Evolutionary conservation across 2,888 invertebrate genomes (phyloP), one percentile per base, ranked within the genome.

Genomic region (Hemicrepidius hirtus): DNA sequence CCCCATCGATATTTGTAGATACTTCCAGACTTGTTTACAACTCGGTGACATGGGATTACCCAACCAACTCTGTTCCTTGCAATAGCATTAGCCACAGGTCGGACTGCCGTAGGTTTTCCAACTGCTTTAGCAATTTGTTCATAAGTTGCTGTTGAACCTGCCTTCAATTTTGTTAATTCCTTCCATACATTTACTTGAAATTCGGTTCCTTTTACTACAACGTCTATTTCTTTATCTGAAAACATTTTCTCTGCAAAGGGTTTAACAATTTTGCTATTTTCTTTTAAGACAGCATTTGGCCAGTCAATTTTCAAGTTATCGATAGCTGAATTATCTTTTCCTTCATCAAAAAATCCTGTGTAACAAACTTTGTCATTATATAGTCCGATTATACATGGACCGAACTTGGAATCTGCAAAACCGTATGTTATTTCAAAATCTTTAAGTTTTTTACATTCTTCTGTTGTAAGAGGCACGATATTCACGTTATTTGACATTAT

Each of bases 21-120:
- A 13, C 77, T 74, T 1, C 84, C 84, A 67, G 76, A 77, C 74
- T 85, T 86, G 28, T 79, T 77, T 13, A 86, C 83, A 10, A 86
- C 84, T 35, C 85, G 75, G 73, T 86, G 86, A 65, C 86, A 86
- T 0, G 86, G 86, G 20, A 86, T 79, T 13, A 86, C 76, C 76
- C 82, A 85, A 0, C 82, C 78, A 71, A 86, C 77, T 57, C 80
- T 82, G 75, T 86, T 86, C 63, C 81, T 84, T 0, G 82, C 81
- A n/a, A 86, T 78, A 5, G 85, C 85, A 67, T 80, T 83, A n/a
- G 85, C 85, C 0, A 84, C 85, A 32, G 85, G 84, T 71, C 85
- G 79, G 7, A 83, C 76, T n/a, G 84, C 83, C 55, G 79, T 83
- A 4, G 84, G 84, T 50, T 81, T 80, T 0, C 83, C 83, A n/a